These are phyloP conservation scores for Zophobas atratus DNA, from an alignment of 1,140 invertebrate species.

Conservation along the genomic window DNA sequence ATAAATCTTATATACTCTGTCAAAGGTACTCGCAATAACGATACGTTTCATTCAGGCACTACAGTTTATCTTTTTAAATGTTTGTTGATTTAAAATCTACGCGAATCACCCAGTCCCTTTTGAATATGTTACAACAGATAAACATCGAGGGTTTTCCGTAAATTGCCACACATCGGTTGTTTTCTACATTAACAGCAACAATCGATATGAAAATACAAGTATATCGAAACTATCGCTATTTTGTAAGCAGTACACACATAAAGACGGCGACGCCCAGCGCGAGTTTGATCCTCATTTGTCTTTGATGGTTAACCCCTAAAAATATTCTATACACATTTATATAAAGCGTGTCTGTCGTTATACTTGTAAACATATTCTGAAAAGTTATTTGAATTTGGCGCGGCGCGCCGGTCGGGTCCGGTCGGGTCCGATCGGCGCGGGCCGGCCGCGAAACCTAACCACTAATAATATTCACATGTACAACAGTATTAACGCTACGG, in stretches of 20 bases:
- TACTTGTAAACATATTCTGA: constrained; percentile 52
- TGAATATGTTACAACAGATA: constrained; percentile 38
- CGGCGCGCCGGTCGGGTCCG: neutral
- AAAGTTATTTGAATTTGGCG: constrained; percentile 29
- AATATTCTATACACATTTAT: constrained; percentile 40
- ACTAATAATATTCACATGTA: constrained; percentile 63
- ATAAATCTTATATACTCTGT: constrained; percentile 37
- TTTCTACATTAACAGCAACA: constrained; percentile 4
- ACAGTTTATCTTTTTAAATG: constrained; percentile 54
- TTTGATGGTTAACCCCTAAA: constrained; percentile 29
- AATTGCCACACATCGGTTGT: constrained; percentile 20
- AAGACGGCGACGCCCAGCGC: constrained; percentile 43
- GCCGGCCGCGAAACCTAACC: constrained; percentile 26
- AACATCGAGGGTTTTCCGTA: constrained; percentile 32
- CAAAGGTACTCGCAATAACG: constrained; percentile 57
- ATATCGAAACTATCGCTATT: constrained; percentile 54
- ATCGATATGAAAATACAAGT: constrained; percentile 55
- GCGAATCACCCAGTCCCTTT: constrained; percentile 4
- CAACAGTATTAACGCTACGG: constrained; percentile 61
- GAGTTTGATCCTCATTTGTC: constrained; percentile 26
- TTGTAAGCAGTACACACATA: constrained; percentile 51
- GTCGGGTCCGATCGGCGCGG: neutral
- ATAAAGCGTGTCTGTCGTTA: constrained; percentile 47
- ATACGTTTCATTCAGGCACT: constrained; percentile 63
- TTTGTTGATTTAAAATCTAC: constrained; percentile 36